phyloP scores from a whole-genome alignment of 2,888 invertebrate genomes.

The Chrysolina oricalcia region DNA sequence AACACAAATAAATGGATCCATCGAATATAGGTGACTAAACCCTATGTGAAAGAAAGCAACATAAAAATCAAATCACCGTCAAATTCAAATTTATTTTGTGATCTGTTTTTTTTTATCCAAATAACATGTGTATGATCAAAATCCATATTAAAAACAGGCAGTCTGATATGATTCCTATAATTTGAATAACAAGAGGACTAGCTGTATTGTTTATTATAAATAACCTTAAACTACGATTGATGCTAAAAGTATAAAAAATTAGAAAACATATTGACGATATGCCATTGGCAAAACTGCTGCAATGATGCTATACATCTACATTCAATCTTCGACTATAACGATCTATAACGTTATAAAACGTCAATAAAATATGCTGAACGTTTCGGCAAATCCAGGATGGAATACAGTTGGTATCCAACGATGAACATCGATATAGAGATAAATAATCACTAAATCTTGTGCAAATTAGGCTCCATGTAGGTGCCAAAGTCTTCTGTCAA shows the following conservation, averaged over 20 bases:
- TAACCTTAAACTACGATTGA: slow-evolving; percentile 44
- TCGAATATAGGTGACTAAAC: no score
- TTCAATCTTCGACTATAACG: slow-evolving; percentile 41
- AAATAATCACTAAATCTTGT: slow-evolving; percentile 64
- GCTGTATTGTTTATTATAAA: slow-evolving; percentile 55
- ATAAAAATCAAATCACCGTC: no score
- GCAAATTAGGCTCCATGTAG: slow-evolving; percentile 63
- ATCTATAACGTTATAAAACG: slow-evolving; percentile 39
- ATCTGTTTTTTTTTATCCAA: background rate
- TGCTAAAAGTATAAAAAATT: slow-evolving; percentile 60
- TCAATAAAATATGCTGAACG: slow-evolving; percentile 40
- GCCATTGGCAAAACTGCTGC: slow-evolving; percentile 58
- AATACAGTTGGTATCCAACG: slow-evolving; percentile 47
- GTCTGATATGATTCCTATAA: slow-evolving; percentile 65
- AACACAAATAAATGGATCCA: no score
- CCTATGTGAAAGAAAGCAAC: no score
- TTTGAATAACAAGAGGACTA: slow-evolving; percentile 60
- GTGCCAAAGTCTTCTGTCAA: slow-evolving; percentile 61
- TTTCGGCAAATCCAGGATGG: slow-evolving; percentile 50
- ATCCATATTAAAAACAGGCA: slow-evolving; percentile 58
- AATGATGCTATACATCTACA: slow-evolving; percentile 36
- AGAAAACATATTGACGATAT: slow-evolving; percentile 56
- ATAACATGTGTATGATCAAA: slow-evolving; percentile 11
- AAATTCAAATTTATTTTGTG: slow-evolving; percentile 20
- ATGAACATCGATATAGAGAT: slow-evolving; percentile 59